These are phyloP conservation scores for Apolygus lucorum DNA, from an alignment of 1,140 invertebrate genomes.

Conservation along the genomic window DNA sequence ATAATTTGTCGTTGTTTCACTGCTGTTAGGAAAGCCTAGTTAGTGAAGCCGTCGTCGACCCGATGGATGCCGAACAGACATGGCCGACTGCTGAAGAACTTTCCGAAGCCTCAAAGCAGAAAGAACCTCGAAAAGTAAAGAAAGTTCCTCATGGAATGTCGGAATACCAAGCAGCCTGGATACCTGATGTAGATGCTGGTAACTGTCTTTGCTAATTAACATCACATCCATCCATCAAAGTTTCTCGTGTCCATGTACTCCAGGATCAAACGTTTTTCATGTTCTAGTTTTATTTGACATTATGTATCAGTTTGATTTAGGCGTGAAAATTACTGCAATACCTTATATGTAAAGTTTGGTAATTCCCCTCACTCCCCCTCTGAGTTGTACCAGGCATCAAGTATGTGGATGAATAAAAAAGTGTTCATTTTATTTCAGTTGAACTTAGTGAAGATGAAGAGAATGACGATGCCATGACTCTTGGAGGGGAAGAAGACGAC, in stretches of 20 bases:
- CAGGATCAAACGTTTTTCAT: no score
- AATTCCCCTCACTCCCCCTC: no score
- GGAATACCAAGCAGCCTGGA: slow-evolving; percentile 95
- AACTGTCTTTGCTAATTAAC: slow-evolving; percentile 22
- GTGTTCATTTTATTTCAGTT: no score
- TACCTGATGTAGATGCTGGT: slow-evolving; percentile 61
- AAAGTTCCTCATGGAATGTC: slow-evolving; percentile 89
- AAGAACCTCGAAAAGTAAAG: slow-evolving; percentile 55
- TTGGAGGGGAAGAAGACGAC: slow-evolving; percentile 19
- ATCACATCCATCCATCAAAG: no score
- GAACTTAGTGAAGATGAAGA: slow-evolving; percentile 24
- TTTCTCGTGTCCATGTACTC: no score
- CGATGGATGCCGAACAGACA: slow-evolving; percentile 92
- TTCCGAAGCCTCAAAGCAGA: slow-evolving; percentile 53
- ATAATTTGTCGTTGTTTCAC: no score
- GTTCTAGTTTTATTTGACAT: no score
- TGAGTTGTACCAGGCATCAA: no score
- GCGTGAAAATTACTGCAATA: no score
- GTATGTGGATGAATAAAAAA: no score
- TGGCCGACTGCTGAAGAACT: slow-evolving; percentile 91
- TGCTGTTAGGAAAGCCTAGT: slow-evolving; percentile 61
- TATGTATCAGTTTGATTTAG: no score
- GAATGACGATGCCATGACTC: not conserved
- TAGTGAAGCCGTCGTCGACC: slow-evolving; percentile 73
- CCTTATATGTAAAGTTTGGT: no score